A percentile compares a stretch with the other conserved stretches of the same genome.
phyloP scores from a whole-genome alignment of 2,113 vertebrate genomes.

The Colinus virginianus region DNA sequence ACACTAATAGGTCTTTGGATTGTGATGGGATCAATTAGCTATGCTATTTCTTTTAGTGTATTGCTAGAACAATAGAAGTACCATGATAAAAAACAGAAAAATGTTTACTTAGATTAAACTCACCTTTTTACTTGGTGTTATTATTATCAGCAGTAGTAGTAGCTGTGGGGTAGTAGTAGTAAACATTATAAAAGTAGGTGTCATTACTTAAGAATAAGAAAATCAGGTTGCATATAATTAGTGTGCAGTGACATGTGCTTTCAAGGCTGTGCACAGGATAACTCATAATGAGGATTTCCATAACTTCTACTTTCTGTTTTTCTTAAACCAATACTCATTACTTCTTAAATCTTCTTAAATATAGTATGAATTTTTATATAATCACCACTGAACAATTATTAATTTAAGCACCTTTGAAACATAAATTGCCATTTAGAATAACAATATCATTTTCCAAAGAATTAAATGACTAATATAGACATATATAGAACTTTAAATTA shows the following conservation, averaged over 20 bases:
- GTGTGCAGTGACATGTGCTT: neutral
- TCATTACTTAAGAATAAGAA: neutral
- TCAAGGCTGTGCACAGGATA: neutral
- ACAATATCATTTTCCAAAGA: constrained; percentile 26
- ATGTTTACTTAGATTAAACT: neutral
- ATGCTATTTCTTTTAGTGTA: neutral
- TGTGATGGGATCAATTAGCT: constrained; percentile 3
- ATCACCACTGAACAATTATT: constrained; percentile 43
- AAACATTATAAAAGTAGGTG: neutral
- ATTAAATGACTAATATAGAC: neutral
- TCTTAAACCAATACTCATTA: neutral
- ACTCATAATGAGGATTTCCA: neutral
- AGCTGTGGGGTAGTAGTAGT: neutral
- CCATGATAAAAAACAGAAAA: neutral
- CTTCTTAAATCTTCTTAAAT: constrained; percentile 3
- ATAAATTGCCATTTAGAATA: constrained; percentile 19
- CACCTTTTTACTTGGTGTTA: neutral
- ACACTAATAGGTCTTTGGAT: neutral
- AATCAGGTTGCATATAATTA: neutral
- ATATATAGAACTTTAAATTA: constrained; percentile 22
- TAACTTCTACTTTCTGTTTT: neutral
- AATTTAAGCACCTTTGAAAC: constrained; percentile 46
- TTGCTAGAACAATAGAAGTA: neutral
- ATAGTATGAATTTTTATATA: constrained; percentile 1
- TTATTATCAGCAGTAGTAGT: neutral